Evolutionary conservation across 1,140 invertebrate genomes (phyloP).

Genomic region (Brachionus rotundiformis): DNA sequence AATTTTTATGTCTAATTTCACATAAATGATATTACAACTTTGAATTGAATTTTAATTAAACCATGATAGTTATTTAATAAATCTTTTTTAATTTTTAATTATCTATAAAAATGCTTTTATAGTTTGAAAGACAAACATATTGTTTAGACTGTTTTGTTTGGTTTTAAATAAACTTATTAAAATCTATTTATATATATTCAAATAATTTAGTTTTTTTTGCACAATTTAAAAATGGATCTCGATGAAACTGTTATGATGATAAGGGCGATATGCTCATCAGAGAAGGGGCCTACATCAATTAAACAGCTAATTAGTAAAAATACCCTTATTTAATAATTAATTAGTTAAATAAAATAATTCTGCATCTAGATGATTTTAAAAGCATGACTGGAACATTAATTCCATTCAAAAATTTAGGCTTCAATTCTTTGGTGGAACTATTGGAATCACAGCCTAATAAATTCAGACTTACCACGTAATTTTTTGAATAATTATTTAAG

Average conservation of each 20-base stretch:
- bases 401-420: slow-evolving; percentile 13
- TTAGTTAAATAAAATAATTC: too few species aligned
- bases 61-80: too few species aligned
- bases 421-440: background rate
- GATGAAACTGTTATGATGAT: slow-evolving; percentile 24
- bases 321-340: too few species aligned
- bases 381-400: background rate
- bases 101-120: background rate
- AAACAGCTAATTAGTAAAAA: slow-evolving; percentile 12
- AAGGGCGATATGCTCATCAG: slow-evolving; percentile 13
- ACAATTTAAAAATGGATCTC: slow-evolving; percentile 29
- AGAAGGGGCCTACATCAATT: background rate
- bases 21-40: too few species aligned
- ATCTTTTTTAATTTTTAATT: too few species aligned
- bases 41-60: too few species aligned
- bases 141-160: background rate
- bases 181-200: background rate
- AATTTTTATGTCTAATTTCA: too few species aligned
- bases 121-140: background rate
- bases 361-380: slow-evolving; percentile 30
- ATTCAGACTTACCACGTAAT: slow-evolving; percentile 18
- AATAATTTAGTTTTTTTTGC: background rate
- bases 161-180: background rate
- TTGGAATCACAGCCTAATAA: slow-evolving; percentile 33
- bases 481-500: background rate